Evolutionary conservation across 2,888 invertebrate genomes (phyloP).

Genomic region (Apodemia arnacis): DNA sequence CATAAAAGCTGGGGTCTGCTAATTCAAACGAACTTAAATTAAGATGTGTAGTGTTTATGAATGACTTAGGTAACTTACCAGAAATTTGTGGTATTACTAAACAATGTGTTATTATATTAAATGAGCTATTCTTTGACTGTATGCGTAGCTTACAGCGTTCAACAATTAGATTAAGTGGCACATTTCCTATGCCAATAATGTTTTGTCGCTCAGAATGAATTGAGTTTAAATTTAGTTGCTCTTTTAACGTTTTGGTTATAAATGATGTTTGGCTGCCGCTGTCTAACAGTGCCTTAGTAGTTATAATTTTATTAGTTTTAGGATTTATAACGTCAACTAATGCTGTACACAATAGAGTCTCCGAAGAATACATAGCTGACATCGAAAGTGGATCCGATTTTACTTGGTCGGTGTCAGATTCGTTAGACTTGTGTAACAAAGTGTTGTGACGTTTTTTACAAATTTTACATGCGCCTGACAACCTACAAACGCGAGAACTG

Average conservation of each 20-base stretch:
- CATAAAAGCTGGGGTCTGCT: slow-evolving; percentile 12
- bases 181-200: slow-evolving; percentile 41
- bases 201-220: slow-evolving; percentile 20
- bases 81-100: slow-evolving; percentile 41
- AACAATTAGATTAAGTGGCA: slow-evolving; percentile 15
- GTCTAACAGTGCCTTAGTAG: slow-evolving; percentile 32
- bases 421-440: not conserved
- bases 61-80: slow-evolving; percentile 40
- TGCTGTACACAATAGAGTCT: slow-evolving; percentile 18
- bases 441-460: not conserved
- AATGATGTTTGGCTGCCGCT: slow-evolving; percentile 45
- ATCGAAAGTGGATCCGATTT: not conserved
- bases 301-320: slow-evolving; percentile 23
- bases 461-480: not conserved
- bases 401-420: not conserved
- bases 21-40: slow-evolving; percentile 20
- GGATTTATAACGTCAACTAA: slow-evolving; percentile 34
- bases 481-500: not conserved
- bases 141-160: slow-evolving; percentile 29
- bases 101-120: slow-evolving; percentile 24
- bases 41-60: not conserved
- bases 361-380: not conserved
- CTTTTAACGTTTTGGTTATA: slow-evolving; percentile 25
- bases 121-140: slow-evolving; percentile 28
- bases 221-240: slow-evolving; percentile 34